Evolutionary conservation across 1,140 invertebrate genomes (phyloP).

Genomic region (Neuroterus valhalla): DNA sequence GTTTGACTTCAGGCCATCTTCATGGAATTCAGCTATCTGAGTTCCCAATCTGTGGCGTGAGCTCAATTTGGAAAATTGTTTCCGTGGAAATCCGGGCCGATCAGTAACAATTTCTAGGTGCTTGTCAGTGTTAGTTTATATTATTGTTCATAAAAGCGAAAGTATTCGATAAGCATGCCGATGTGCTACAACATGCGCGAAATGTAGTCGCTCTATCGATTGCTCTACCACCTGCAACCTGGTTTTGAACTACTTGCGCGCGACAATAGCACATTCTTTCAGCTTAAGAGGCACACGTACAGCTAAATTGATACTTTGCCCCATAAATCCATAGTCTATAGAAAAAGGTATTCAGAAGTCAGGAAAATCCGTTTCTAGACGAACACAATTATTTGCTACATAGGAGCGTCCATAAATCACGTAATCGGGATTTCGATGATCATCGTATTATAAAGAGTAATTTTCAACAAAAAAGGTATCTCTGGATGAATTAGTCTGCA

Average conservation of each 20-base stretch:
- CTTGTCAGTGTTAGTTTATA: background rate
- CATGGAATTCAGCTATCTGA: background rate
- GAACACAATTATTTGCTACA: no score
- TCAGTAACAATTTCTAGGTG: background rate
- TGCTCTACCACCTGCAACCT: constrained; percentile 28
- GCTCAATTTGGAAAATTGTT: constrained; percentile 4
- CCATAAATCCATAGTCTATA: background rate
- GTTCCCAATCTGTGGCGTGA: background rate
- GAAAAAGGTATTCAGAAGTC: no score
- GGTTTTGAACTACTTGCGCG: constrained; percentile 29
- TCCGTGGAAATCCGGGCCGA: background rate
- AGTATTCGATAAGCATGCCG: constrained; percentile 19
- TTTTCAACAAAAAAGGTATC: background rate
- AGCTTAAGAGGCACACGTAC: background rate
- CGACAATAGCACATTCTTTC: constrained; percentile 30
- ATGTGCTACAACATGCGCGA: constrained; percentile 27
- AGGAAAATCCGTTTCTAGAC: no score
- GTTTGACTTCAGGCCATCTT: background rate
- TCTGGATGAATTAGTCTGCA: no score
- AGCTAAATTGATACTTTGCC: constrained; percentile 25
- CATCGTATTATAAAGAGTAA: no score
- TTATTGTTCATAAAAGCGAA: background rate
- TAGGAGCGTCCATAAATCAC: no score
- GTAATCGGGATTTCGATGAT: no score
- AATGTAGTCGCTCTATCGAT: constrained; percentile 30